Base-by-base conservation (phyloP, 2,888 invertebrate genomes). In the Caenorhabditis becei region DNA sequence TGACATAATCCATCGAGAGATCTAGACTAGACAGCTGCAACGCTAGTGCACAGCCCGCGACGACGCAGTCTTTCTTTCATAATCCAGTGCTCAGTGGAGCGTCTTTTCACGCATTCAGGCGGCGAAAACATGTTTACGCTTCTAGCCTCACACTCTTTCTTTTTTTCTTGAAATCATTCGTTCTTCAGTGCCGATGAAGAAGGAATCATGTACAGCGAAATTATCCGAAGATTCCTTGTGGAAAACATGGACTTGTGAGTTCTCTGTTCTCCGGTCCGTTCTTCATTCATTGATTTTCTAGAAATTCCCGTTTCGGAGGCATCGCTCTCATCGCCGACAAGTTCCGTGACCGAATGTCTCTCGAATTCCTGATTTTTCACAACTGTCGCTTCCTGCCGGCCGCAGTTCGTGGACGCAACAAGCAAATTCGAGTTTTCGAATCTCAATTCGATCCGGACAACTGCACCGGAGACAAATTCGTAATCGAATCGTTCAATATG, bases 331-430 rank as follows among this genome's bases (percentile, higher is more conserved):
- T 81, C 20, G 72, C 72, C 7, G 77, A 77, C 20, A 72, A 72
- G 23, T 72, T 66, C 49, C 47, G 66, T 2, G 63, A 77, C 0
- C 41, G 62, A 44, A 65, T 69, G 35, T 75, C 75, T 14, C 58
- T 75, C 51, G 89, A 89, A 51, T 79, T 89, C 23, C 56, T 88
- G n/a, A 72, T 86, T 56, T 89, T 89, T 61, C 89, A 89, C 75
- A 89, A 89, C 62, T 82, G 84, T 4, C 79, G 79, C n/a, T 83
- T 70, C 67, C 80, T 89, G 2, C 88, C 89, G 8, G 80, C 87
- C 5, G 89, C 89, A 10, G 87, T 69, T 47, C 70, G 77, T 32
- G 53, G 63, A 5, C 56, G 67, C n/a, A 20, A 69, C 20, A 54
- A 62, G 35, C 49, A 61, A 32, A 56, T 77, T 32, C 75, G 61